phyloP scores from a whole-genome alignment of 2,797 vertebrate species.

The Schizothorax lantsangensis region DNA sequence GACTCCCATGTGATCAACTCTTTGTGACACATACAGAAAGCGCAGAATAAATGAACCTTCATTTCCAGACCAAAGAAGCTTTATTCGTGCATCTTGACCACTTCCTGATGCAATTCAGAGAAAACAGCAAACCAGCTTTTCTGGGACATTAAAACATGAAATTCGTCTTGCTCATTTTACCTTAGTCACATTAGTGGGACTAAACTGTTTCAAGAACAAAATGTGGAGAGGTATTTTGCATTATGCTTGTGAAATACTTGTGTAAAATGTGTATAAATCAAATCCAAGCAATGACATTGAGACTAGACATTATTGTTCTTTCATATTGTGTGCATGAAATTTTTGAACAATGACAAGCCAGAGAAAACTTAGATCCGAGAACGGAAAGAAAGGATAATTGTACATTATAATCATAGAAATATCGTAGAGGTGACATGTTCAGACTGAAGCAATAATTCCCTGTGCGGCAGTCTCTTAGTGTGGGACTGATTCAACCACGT shows the following conservation, averaged over 20 bases:
- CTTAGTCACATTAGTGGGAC: constrained; percentile 45
- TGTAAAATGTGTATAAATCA: constrained; percentile 41
- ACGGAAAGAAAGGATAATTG: constrained; percentile 28
- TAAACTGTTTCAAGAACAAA: constrained; percentile 50
- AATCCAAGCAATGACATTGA: constrained; percentile 41
- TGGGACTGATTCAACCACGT: constrained; percentile 48
- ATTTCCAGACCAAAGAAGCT: constrained; percentile 49
- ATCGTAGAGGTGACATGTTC: constrained; percentile 27
- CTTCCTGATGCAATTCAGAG: constrained; percentile 58
- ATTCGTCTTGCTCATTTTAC: constrained; percentile 7
- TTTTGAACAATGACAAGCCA: constrained; percentile 31
- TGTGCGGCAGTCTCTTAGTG: constrained; percentile 34
- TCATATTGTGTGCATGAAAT: background rate
- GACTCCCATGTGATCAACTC: constrained; percentile 54
- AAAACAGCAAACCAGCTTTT: constrained; percentile 46
- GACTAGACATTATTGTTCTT: constrained; percentile 35
- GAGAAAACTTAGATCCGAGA: constrained; percentile 8
- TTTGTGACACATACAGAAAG: constrained; percentile 53
- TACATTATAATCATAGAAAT: constrained; percentile 35
- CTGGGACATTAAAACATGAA: constrained; percentile 19
- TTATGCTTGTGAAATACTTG: constrained; percentile 51
- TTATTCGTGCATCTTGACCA: constrained; percentile 38
- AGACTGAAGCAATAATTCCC: constrained; percentile 47
- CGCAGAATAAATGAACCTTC: constrained; percentile 54
- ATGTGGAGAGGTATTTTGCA: constrained; percentile 45